Evolutionary conservation across 1,140 invertebrate genomes (phyloP).

Genomic region (Nebria ingens): DNA sequence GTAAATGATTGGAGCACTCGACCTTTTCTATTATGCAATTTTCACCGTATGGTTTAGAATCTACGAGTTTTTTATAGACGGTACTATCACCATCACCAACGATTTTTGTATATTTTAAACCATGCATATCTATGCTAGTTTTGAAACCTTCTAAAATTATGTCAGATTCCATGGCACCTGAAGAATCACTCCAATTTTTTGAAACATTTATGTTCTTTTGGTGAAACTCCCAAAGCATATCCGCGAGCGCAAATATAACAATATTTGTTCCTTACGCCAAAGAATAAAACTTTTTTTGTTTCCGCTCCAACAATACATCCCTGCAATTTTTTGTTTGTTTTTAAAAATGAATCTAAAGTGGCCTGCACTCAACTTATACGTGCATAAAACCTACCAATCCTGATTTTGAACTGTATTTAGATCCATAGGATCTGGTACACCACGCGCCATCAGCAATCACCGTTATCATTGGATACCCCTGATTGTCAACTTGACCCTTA

Average conservation of each 20-base stretch:
- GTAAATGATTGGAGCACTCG: slow-evolving; percentile 21
- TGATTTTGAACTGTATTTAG: no score
- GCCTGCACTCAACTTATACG: no score
- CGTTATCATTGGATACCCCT: no score
- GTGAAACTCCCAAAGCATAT: not conserved
- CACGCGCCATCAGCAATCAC: no score
- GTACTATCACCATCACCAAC: slow-evolving; percentile 34
- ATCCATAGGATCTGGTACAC: no score
- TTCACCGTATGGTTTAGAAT: slow-evolving; percentile 18
- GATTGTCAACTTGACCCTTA: no score
- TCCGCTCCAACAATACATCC: slow-evolving; percentile 25
- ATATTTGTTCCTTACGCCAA: slow-evolving; percentile 27
- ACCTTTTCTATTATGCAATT: slow-evolving; percentile 25
- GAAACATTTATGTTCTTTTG: slow-evolving; percentile 16
- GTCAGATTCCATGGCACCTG: slow-evolving; percentile 31
- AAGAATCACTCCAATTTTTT: slow-evolving; percentile 24
- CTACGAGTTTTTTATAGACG: slow-evolving; percentile 21
- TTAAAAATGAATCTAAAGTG: no score
- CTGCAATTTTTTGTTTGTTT: no score
- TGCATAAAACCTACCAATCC: no score
- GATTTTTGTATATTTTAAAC: slow-evolving; percentile 27
- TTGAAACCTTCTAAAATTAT: slow-evolving; percentile 32
- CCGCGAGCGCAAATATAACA: slow-evolving; percentile 24
- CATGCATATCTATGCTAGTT: slow-evolving; percentile 24
- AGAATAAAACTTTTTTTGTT: slow-evolving; percentile 28